Percentiles rank a stretch among this genome's conserved stretches.
Evolutionary conservation across 2,113 vertebrate genomes (phyloP).

Genomic region (Calcarius ornatus): DNA sequence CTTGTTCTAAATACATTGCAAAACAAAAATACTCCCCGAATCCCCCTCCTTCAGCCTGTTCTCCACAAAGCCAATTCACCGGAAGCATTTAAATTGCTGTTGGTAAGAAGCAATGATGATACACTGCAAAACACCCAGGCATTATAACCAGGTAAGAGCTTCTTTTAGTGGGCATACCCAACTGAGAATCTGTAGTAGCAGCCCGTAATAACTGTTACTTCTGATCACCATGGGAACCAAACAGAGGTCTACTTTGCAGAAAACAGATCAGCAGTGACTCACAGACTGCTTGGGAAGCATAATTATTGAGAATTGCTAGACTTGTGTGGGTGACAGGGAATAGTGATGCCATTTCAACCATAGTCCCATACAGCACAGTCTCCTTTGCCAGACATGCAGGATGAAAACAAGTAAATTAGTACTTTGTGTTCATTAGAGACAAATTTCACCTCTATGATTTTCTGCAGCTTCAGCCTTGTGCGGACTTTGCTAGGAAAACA

Average conservation of each 20-base stretch:
- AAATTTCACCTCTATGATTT: neutral
- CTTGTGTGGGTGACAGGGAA: slow-evolving; percentile 41
- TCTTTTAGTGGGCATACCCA: neutral
- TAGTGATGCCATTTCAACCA: neutral
- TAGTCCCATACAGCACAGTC: neutral
- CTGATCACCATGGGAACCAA: slow-evolving; percentile 59
- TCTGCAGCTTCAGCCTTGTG: neutral
- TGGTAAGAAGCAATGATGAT: neutral
- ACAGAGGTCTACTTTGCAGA: slow-evolving; percentile 26
- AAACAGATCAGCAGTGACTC: slow-evolving; percentile 60
- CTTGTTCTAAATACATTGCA: neutral
- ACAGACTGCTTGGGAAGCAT: neutral
- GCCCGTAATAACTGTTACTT: slow-evolving; percentile 36
- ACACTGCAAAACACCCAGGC: neutral
- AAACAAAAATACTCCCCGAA: neutral
- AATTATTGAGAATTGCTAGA: slow-evolving; percentile 39
- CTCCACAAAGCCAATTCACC: neutral
- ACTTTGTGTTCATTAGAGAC: neutral
- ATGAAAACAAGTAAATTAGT: neutral
- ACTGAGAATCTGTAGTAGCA: slow-evolving; percentile 25
- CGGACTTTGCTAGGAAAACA: neutral
- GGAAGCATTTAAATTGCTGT: neutral
- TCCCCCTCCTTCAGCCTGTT: neutral
- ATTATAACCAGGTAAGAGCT: slow-evolving; percentile 2
- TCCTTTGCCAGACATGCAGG: neutral